Conservation (phyloP, 2,113 vertebrate genomes). For the Myotis davidii region DNA sequence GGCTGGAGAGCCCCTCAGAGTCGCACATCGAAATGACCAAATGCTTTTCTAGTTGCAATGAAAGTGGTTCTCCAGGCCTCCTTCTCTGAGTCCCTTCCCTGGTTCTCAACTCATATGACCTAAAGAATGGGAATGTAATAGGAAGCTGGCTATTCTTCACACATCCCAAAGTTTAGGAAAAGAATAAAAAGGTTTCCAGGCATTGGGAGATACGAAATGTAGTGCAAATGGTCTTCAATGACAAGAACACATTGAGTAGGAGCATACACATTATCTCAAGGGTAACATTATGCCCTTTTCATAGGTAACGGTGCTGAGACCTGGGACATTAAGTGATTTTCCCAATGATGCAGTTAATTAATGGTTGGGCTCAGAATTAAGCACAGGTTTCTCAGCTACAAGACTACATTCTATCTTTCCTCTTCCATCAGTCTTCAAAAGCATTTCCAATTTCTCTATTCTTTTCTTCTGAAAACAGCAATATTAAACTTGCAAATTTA, state of each 20-base stretch:
- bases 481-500: background rate
- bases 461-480: constrained; percentile 24
- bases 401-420: background rate
- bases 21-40: background rate
- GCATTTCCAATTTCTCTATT: background rate
- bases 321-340: background rate
- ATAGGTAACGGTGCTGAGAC: background rate
- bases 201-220: background rate
- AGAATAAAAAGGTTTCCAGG: background rate
- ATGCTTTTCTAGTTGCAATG: background rate
- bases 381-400: background rate
- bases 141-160: constrained; percentile 1
- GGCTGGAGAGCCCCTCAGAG: background rate
- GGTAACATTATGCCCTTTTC: background rate
- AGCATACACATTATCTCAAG: background rate
- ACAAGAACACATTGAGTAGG: background rate
- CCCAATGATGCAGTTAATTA: background rate
- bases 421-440: background rate
- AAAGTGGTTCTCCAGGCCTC: constrained; percentile 10
- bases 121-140: background rate
- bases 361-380: background rate
- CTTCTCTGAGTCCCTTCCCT: background rate
- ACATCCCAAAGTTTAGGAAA: constrained; percentile 23
- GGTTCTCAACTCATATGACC: background rate
- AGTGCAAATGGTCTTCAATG: background rate